phyloP scores from a whole-genome alignment of 2,888 invertebrate genomes.

The Tipula helvola region DNA sequence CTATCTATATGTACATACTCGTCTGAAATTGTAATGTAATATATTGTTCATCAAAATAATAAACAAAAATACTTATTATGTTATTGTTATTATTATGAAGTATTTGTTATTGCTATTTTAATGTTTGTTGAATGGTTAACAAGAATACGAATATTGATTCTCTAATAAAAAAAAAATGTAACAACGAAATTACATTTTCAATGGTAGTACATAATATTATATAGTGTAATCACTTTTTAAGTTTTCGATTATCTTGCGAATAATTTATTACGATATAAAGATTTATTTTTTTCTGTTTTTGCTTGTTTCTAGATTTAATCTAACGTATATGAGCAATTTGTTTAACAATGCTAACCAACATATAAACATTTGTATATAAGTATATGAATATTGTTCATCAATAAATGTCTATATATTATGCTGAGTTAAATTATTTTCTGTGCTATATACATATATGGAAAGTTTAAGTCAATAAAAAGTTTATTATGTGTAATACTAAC shows the following conservation, averaged over 20 bases:
- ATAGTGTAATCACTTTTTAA: background rate
- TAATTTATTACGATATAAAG: slow-evolving; percentile 4
- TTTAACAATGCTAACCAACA: background rate
- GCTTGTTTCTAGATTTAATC: background rate
- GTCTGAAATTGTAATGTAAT: background rate
- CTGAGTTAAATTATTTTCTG: background rate
- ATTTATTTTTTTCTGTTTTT: background rate
- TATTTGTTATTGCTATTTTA: background rate
- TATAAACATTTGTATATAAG: background rate
- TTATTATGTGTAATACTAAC: background rate
- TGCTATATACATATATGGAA: background rate
- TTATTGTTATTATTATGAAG: slow-evolving; percentile 4
- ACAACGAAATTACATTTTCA: slow-evolving; percentile 4
- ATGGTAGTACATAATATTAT: background rate
- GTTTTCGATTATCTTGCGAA: slow-evolving; percentile 4
- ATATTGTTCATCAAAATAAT: slow-evolving; percentile 4
- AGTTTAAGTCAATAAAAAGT: background rate
- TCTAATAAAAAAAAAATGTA: background rate
- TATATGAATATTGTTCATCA: background rate
- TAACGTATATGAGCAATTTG: background rate
- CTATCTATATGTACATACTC: background rate
- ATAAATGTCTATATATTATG: background rate
- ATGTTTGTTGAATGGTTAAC: background rate
- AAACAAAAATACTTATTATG: slow-evolving; percentile 4
- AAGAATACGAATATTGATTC: slow-evolving; percentile 4